phyloP scores from a whole-genome alignment of 1,140 invertebrate genomes.

The Diorhabda carinulata region DNA sequence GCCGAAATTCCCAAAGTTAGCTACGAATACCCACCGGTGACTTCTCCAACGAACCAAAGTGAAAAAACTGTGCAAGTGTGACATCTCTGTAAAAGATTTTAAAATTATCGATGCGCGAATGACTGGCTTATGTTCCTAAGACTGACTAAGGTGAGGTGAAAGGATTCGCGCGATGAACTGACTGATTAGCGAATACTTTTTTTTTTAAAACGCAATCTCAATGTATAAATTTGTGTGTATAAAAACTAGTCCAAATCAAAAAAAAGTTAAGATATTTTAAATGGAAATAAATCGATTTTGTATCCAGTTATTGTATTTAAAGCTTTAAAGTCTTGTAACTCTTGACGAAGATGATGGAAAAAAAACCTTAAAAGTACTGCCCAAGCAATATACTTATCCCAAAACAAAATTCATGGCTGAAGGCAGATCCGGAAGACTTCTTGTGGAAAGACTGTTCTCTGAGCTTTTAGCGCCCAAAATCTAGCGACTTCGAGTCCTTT shows the following conservation, averaged over 20 bases:
- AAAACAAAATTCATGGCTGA: too few species aligned
- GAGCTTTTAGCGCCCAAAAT: too few species aligned
- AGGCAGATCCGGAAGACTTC: too few species aligned
- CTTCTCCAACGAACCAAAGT: constrained; percentile 26
- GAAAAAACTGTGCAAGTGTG: constrained; percentile 54
- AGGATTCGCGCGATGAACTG: background rate
- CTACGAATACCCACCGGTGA: constrained; percentile 25
- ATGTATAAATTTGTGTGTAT: constrained; percentile 29
- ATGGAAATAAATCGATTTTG: constrained; percentile 1
- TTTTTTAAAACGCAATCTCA: constrained; percentile 20
- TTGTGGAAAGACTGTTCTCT: too few species aligned
- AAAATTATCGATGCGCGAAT: constrained; percentile 21
- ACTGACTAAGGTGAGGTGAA: constrained; percentile 19
- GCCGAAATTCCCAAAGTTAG: constrained; percentile 26
- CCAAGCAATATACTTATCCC: too few species aligned
- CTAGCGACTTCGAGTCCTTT: background rate
- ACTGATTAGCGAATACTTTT: constrained; percentile 20
- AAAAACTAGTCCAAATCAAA: constrained; percentile 33
- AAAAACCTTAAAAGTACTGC: too few species aligned
- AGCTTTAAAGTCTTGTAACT: background rate
- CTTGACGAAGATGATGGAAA: too few species aligned
- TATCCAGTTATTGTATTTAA: background rate
- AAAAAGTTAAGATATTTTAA: background rate
- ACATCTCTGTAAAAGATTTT: constrained; percentile 52
- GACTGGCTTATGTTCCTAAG: constrained; percentile 43